Evolutionary conservation across 1,140 invertebrate species (phyloP).

Genomic region (Brachionus plicatilis): DNA sequence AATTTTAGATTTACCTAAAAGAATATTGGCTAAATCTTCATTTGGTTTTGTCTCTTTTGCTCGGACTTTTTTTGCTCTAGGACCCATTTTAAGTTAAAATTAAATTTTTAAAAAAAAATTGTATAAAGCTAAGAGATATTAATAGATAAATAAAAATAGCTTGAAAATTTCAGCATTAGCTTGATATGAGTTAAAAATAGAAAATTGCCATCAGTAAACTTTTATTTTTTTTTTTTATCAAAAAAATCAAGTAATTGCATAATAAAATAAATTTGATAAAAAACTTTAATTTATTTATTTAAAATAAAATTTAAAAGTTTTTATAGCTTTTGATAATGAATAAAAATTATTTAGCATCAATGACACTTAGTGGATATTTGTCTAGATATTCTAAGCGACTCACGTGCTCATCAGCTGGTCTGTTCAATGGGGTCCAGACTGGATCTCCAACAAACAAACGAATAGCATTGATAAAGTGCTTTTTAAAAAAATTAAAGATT

Average conservation of each 20-base stretch:
- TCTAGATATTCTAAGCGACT: conserved; percentile 18
- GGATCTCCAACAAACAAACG: conserved; percentile 85
- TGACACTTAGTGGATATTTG: background rate
- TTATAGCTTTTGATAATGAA: background rate
- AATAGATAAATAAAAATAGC: too few species aligned
- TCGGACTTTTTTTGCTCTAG: background rate
- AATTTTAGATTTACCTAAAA: background rate
- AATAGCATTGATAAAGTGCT: conserved; percentile 80
- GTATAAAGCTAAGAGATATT: too few species aligned
- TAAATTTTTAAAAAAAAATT: too few species aligned
- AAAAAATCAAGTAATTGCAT: background rate
- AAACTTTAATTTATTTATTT: background rate
- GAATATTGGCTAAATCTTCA: conserved; percentile 32
- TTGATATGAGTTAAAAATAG: too few species aligned
- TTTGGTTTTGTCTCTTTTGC: background rate
- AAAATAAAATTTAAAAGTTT: background rate
- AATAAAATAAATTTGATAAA: background rate
- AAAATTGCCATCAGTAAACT: too few species aligned
- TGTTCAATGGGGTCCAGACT: conserved; percentile 80
- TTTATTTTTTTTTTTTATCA: background rate
- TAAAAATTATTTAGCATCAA: background rate
- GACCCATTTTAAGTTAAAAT: background rate
- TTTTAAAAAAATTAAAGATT: background rate
- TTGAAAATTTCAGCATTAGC: too few species aligned
- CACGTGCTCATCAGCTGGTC: conserved; percentile 69